Percentiles rank a stretch among this genome's conserved stretches.
Conservation (phyloP, 2,797 vertebrate genomes). For the Ambastaia sidthimunki region DNA sequence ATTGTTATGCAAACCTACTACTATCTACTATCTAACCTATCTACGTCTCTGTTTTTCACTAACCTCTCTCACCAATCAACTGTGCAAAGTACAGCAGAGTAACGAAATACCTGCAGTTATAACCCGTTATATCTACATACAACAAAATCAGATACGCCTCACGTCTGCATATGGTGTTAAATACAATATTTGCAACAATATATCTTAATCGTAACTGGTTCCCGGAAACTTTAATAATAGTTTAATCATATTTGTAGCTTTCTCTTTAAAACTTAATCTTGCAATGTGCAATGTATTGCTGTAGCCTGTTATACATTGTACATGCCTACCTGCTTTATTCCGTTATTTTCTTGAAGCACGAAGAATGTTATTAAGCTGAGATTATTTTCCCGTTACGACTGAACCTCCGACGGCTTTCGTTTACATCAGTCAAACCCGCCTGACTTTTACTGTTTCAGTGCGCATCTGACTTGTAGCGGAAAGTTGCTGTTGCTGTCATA, state of each 20-base stretch:
- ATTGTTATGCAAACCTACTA: neutral
- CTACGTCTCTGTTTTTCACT: neutral
- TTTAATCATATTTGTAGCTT: neutral
- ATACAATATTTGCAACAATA: neutral
- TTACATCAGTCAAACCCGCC: neutral
- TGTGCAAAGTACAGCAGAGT: no score
- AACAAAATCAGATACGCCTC: no score
- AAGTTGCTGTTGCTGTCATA: conserved; percentile 35
- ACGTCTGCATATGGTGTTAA: no score
- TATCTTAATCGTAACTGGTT: neutral
- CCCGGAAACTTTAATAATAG: no score
- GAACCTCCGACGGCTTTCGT: neutral
- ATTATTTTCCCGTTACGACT: neutral
- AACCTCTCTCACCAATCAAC: neutral
- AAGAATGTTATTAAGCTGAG: neutral
- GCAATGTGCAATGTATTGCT: neutral
- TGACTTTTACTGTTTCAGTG: conserved; percentile 9
- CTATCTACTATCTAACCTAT: neutral
- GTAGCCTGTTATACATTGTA: neutral
- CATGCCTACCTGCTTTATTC: conserved; percentile 13
- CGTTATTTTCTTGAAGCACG: conserved; percentile 3
- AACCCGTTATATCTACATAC: neutral
- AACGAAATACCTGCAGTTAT: neutral
- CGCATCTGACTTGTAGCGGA: conserved; percentile 30
- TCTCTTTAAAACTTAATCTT: neutral